Evolutionary conservation across 1,140 invertebrate species (phyloP).

Genomic region (Frieseomelitta varia): DNA sequence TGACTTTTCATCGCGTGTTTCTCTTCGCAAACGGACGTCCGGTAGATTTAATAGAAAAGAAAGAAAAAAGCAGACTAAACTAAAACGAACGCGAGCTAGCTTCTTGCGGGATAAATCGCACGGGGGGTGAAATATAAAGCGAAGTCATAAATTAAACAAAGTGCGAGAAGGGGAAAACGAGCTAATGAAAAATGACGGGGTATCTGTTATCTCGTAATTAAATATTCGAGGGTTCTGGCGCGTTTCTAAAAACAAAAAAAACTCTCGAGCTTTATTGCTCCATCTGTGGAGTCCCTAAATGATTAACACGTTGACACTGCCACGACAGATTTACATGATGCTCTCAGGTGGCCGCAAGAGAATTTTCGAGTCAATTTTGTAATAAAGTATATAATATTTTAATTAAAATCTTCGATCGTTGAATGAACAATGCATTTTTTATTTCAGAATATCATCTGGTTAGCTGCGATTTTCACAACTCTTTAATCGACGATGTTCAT

Average conservation of each 20-base stretch:
- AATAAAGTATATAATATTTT: too few species aligned
- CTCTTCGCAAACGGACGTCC: background rate
- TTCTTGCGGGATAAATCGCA: background rate
- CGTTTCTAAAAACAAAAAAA: background rate
- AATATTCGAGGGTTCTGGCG: background rate
- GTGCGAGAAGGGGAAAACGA: background rate
- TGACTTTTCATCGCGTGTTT: background rate
- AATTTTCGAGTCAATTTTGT: too few species aligned
- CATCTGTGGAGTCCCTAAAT: background rate
- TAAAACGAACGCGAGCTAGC: background rate
- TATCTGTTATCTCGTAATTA: background rate
- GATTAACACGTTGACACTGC: background rate
- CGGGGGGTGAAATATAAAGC: background rate
- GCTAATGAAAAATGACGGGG: background rate
- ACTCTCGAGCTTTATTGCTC: background rate
- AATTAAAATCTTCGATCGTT: too few species aligned
- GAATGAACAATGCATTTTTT: too few species aligned
- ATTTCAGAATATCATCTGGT: too few species aligned
- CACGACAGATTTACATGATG: too few species aligned
- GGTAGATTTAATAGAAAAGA: background rate
- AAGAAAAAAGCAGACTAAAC: too few species aligned
- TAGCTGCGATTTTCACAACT: too few species aligned
- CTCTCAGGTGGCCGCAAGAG: too few species aligned
- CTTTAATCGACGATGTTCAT: too few species aligned
- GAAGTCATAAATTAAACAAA: background rate